These are phyloP conservation scores for Lepetodrilus schrolli DNA, from an alignment of 2,888 invertebrate species.

Conservation along the genomic window DNA sequence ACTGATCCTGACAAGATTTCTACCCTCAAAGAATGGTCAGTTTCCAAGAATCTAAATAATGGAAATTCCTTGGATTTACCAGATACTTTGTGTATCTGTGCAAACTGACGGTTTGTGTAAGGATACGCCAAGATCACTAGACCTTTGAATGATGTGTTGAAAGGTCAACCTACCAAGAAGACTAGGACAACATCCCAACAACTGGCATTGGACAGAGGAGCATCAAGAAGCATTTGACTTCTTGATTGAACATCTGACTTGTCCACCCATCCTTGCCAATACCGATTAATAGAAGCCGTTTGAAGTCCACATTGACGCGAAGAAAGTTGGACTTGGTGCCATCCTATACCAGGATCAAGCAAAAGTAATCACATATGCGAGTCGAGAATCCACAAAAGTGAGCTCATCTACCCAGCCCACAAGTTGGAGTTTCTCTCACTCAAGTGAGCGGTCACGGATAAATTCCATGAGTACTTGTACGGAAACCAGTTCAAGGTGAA, in stretches of 20 bases:
- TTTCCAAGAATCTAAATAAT: conserved; percentile 25
- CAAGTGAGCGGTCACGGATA: conserved; percentile 44
- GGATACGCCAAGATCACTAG: conserved; percentile 32
- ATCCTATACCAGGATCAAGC: neutral
- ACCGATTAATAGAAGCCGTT: neutral
- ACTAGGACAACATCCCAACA: neutral
- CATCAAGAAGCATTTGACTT: conserved; percentile 1
- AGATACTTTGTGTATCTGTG: no score
- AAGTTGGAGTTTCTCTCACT: conserved; percentile 42
- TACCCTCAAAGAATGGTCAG: conserved; percentile 36
- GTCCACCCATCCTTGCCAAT: neutral
- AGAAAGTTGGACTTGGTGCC: conserved; percentile 25
- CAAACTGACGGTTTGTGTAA: conserved; percentile 36
- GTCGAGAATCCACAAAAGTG: conserved; percentile 27
- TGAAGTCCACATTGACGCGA: conserved; percentile 32
- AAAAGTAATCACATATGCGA: neutral
- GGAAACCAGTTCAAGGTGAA: conserved; percentile 35
- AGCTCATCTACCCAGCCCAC: conserved; percentile 39
- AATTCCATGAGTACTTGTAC: conserved; percentile 34
- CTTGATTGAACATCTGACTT: neutral
- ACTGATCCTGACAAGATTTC: conserved; percentile 36
- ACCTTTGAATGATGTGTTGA: conserved; percentile 34
- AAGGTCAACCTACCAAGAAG: conserved; percentile 27
- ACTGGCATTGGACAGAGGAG: neutral
- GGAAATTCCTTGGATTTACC: no score